These are phyloP conservation scores for Typhlichthys eigenmanni DNA, from an alignment of 2,797 vertebrate species.

Conservation along the genomic window DNA sequence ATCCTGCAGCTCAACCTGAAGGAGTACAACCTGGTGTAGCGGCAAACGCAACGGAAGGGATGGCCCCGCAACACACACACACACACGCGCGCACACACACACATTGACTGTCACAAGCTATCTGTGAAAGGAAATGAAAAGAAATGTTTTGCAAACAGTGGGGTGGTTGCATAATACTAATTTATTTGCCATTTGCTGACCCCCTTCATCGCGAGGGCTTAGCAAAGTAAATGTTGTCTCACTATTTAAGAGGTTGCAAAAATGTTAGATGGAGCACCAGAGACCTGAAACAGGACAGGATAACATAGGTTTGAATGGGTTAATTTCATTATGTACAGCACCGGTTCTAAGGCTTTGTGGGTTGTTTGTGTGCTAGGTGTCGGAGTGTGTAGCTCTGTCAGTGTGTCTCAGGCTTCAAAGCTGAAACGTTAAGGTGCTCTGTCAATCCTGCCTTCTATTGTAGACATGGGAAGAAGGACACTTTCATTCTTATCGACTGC, in stretches of 20 bases:
- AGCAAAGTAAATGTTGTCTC: conserved; percentile 85
- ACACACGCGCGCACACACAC: conserved; percentile 25
- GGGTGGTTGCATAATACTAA: conserved; percentile 87
- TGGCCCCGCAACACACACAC: not conserved
- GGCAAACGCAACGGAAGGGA: not conserved
- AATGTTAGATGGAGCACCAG: conserved; percentile 56
- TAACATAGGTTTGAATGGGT: conserved; percentile 28
- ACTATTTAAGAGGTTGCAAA: conserved; percentile 79
- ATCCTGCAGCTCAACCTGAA: conserved; percentile 96
- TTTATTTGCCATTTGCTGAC: conserved; percentile 90
- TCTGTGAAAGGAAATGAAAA: conserved; percentile 78
- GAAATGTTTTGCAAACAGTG: conserved; percentile 54
- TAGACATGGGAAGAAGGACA: conserved; percentile 15
- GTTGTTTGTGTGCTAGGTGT: conserved; percentile 6
- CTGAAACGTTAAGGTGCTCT: conserved; percentile 24
- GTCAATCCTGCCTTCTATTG: conserved; percentile 48
- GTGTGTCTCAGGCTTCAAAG: conserved; percentile 24
- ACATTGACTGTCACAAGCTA: conserved; percentile 76
- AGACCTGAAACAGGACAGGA: conserved; percentile 28
- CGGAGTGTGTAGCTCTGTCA: not conserved
- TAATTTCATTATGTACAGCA: conserved; percentile 78
- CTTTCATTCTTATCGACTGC: conserved; percentile 15
- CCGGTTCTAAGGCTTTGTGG: conserved; percentile 56
- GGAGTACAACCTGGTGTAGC: conserved; percentile 95
- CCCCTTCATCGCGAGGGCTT: conserved; percentile 78